These are phyloP conservation scores for Pandemis cinnamomeana DNA, from an alignment of 2,888 invertebrate genomes.

Conservation along the genomic window DNA sequence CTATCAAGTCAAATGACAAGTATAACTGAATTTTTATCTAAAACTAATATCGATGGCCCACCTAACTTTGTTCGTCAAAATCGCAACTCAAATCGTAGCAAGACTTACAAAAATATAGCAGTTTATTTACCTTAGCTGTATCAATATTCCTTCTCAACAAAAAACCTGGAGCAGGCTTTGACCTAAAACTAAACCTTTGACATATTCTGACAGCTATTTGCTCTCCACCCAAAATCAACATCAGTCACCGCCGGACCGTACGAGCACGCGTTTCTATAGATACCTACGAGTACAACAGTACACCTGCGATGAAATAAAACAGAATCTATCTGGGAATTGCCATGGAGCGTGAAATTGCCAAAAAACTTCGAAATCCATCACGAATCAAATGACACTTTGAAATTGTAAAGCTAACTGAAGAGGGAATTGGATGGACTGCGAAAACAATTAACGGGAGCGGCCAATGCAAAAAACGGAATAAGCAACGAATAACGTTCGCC, in stretches of 20 bases:
- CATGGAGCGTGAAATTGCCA: conserved; percentile 79
- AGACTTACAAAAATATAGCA: background rate
- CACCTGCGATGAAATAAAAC: conserved; percentile 64
- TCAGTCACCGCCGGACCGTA: conserved; percentile 1
- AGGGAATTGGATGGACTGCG: conserved; percentile 74
- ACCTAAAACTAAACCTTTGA: conserved; percentile 8
- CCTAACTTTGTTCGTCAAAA: too few species aligned
- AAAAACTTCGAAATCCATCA: conserved; percentile 81
- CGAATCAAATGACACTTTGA: conserved; percentile 82
- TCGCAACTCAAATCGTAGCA: background rate
- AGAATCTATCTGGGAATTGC: conserved; percentile 67
- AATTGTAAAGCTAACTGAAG: conserved; percentile 81
- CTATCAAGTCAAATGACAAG: too few species aligned
- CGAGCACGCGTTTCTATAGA: background rate
- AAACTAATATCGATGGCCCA: too few species aligned
- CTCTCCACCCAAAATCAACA: conserved; percentile 4
- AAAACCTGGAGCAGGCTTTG: background rate
- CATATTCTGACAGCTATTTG: conserved; percentile 15
- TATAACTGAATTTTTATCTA: too few species aligned
- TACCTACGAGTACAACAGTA: conserved; percentile 13
- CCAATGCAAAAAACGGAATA: conserved; percentile 77
- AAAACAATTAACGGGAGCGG: conserved; percentile 76
- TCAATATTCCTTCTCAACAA: background rate
- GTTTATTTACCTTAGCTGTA: background rate
- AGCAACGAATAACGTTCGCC: conserved; percentile 61